Conservation (phyloP, 2,113 vertebrate species). For the Albula goreensis region DNA sequence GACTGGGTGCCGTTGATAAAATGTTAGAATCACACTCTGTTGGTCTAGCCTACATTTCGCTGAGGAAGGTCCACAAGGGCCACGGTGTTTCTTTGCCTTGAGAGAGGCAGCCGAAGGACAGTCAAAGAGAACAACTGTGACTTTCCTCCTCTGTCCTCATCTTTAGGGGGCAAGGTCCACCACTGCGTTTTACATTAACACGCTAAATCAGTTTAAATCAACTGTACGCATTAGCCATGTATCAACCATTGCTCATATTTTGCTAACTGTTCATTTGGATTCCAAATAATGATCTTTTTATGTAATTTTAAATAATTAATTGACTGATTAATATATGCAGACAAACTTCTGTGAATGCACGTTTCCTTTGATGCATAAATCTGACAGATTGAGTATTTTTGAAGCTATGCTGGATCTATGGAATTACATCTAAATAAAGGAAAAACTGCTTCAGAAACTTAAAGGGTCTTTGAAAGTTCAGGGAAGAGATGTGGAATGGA, state of each 20-base stretch:
- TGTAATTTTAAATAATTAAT: no score
- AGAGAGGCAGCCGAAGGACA: constrained; percentile 63
- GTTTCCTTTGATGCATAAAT: not conserved
- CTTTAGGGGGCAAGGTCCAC: constrained; percentile 11
- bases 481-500: no score
- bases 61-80: constrained; percentile 40
- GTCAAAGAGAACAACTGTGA: constrained; percentile 48
- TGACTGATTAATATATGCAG: no score
- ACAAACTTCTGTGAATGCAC: no score
- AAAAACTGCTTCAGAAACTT: no score
- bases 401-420: no score
- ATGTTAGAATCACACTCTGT: no score
- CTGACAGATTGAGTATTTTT: no score
- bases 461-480: no score
- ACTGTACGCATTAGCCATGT: not conserved
- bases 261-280: not conserved
- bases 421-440: no score
- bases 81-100: constrained; percentile 53
- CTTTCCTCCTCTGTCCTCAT: constrained; percentile 46
- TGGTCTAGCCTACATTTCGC: no score
- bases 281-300: not conserved
- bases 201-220: not conserved
- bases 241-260: not conserved
- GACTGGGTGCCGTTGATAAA: constrained; percentile 51
- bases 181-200: not conserved